Base-by-base conservation (phyloP, 2,888 invertebrate genomes). In the Drosophila rubida region DNA sequence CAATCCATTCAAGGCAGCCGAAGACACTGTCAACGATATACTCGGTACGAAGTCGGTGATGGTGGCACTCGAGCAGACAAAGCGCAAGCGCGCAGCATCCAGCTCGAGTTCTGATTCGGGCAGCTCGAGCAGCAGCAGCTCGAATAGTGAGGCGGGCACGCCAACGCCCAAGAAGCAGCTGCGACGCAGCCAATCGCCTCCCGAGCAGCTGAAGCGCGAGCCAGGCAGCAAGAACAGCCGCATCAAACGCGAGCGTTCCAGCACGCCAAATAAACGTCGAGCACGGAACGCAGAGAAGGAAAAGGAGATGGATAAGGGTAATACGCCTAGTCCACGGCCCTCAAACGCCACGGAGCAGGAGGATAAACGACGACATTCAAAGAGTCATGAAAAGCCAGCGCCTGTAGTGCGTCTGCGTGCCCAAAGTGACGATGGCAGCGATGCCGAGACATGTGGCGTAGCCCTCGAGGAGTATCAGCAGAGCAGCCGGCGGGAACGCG, bases 361-460 rank as follows among this genome's bases (percentile, higher is more conserved):
- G n/a, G 75, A 75, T 8, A 79, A 77, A 13, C 76, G 75, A 19
- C 62, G 66, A 0, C 71, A 64, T 19, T 62, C 71, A 2, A 79
- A 74, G 37, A 25, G 41, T 0, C 67, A 39, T 16, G 70, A 77
- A 0, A 88, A 85, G 32, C 77, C 87, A 0, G 68, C 81, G 19
- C 94, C 94, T 0, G 93, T 94, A 4, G 94, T 94, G 0, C 94
- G 95, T 67, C 90, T 94, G 83, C 92, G 94, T 23, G 93, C 93
- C 80, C 93, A 94, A 5, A 94, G 94, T 6, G 94, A 94, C 2
- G 94, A 94, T 2, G 94, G 94, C 85, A 94, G 94, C 75, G 93
- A 93, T 69, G 93, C 93, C 55, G 93, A 93, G 92, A 93, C 68
- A 93, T 93, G 49, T 2, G 63, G 44, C 16, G 94, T 87, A 93